Percentiles rank a stretch among this genome's conserved stretches.
Evolutionary conservation across 2,888 invertebrate species (phyloP).

Genomic region (Drosophila ustulata): DNA sequence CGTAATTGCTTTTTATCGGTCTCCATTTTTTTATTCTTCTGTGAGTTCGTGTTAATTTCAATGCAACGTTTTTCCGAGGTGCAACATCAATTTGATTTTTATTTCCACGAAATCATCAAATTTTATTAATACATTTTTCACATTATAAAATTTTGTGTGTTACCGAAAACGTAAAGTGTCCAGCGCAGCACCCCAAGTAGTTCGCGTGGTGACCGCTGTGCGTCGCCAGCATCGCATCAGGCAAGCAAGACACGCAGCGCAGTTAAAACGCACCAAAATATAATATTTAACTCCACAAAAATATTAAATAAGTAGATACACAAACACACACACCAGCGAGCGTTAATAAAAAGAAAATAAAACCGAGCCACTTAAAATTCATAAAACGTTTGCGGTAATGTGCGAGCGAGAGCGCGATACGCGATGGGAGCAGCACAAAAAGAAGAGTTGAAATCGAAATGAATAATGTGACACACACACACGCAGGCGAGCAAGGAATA

Average conservation of each 20-base stretch:
- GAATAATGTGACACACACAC: slow-evolving; percentile 38
- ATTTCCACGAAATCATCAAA: slow-evolving; percentile 69
- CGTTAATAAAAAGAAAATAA: slow-evolving; percentile 73
- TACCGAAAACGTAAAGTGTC: slow-evolving; percentile 61
- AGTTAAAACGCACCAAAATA: slow-evolving; percentile 73
- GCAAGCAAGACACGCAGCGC: slow-evolving; percentile 75
- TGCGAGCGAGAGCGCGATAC: slow-evolving; percentile 4
- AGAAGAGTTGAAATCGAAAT: slow-evolving; percentile 48
- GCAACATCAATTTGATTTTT: slow-evolving; percentile 75
- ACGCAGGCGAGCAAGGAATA: slow-evolving; percentile 8
- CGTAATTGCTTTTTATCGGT: slow-evolving; percentile 68
- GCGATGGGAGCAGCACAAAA: slow-evolving; percentile 23
- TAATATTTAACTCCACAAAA: slow-evolving; percentile 66
- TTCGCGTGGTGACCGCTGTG: not conserved
- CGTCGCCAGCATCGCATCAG: slow-evolving; percentile 49
- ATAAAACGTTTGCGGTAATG: slow-evolving; percentile 64
- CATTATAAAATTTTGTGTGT: slow-evolving; percentile 61
- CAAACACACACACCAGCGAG: slow-evolving; percentile 14
- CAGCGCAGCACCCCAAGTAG: slow-evolving; percentile 6
- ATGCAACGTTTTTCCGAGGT: slow-evolving; percentile 55
- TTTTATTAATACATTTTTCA: slow-evolving; percentile 70
- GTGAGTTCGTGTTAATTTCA: slow-evolving; percentile 68
- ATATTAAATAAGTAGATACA: slow-evolving; percentile 66
- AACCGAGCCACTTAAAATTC: slow-evolving; percentile 78
- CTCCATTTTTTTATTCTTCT: slow-evolving; percentile 9